Evolutionary conservation across 2,113 vertebrate genomes (phyloP).

Genomic region (Drymodes brunneopygia): DNA sequence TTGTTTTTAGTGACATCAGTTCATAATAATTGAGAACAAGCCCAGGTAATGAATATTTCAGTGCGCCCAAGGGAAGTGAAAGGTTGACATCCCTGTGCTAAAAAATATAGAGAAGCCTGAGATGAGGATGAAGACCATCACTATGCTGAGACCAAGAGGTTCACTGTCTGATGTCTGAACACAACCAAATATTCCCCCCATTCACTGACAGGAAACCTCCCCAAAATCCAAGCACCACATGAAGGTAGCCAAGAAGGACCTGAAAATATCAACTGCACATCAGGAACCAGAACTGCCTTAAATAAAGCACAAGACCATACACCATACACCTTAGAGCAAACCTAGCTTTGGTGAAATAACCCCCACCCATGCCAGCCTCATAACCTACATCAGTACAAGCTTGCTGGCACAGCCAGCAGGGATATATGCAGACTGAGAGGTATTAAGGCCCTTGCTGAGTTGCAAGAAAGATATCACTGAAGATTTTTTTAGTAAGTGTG

Average conservation of each 20-base stretch:
- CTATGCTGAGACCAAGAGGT: neutral
- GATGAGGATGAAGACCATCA: neutral
- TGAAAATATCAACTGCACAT: neutral
- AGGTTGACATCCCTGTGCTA: neutral
- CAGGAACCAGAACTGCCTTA: neutral
- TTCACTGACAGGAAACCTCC: neutral
- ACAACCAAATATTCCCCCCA: fast-evolving
- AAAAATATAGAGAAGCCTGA: neutral
- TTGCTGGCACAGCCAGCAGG: neutral
- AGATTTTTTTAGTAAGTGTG: neutral
- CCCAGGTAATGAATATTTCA: neutral
- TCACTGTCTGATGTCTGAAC: neutral
- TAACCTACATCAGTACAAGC: neutral
- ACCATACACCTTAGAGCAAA: neutral
- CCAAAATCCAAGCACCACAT: neutral
- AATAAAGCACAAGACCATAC: neutral
- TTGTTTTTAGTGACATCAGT: neutral
- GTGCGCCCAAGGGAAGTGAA: neutral
- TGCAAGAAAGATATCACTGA: neutral
- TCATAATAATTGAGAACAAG: neutral
- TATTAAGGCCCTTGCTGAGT: neutral
- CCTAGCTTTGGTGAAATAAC: neutral
- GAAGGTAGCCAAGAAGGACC: neutral
- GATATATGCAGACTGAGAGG: neutral
- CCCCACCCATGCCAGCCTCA: neutral